phyloP scores from a whole-genome alignment of 2,797 vertebrate genomes.

The Margarornis squamiger region DNA sequence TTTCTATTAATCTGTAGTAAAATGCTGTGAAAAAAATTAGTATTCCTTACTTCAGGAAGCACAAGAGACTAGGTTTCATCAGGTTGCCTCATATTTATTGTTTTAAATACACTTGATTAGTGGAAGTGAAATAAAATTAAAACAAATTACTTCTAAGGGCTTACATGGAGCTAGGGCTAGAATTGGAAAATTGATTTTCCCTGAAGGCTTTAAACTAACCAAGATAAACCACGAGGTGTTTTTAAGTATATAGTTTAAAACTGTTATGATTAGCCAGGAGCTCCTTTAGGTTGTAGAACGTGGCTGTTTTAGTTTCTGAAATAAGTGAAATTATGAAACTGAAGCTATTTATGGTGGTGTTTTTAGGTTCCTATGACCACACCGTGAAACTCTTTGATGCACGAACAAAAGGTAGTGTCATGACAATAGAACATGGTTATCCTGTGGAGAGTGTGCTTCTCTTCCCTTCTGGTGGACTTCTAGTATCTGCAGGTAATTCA shows the following conservation, averaged over 20 bases:
- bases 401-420: constrained; percentile 84
- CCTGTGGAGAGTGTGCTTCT: constrained; percentile 95
- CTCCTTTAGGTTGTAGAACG: not conserved
- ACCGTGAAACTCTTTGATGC: constrained; percentile 92
- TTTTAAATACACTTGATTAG: not conserved
- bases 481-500: constrained; percentile 91
- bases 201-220: not conserved
- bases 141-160: not conserved
- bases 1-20: not conserved
- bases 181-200: not conserved
- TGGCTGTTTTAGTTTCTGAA: not conserved
- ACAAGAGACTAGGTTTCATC: not conserved
- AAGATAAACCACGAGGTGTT: not conserved
- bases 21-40: not conserved
- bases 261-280: not conserved
- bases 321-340: not conserved
- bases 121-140: not conserved
- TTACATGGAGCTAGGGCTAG: not conserved
- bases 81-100: not conserved
- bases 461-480: constrained; percentile 92
- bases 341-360: not conserved
- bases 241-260: not conserved
- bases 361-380: constrained; percentile 94
- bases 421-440: constrained; percentile 92
- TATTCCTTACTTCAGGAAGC: not conserved